Evolutionary conservation across 1,140 invertebrate species (phyloP), one percentile per base, ranked within the genome.

Genomic region (Lanistes nyassanus): DNA sequence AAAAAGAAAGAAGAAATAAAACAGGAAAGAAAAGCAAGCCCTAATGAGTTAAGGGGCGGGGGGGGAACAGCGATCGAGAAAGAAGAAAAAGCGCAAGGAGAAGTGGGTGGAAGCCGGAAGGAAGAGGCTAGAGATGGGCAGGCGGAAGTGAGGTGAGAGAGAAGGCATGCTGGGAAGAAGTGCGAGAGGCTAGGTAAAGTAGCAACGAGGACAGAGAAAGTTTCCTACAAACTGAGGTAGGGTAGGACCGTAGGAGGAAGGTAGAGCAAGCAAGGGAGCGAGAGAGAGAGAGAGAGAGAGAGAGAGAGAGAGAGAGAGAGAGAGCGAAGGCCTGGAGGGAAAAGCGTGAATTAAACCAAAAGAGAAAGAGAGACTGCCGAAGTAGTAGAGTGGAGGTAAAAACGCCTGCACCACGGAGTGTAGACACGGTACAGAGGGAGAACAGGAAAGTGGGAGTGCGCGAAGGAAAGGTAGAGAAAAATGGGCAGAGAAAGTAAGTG

Each of bases 221-320:
- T n/a, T n/a, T n/a, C n/a, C n/a, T n/a, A n/a, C n/a, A n/a, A n/a
- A n/a, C n/a, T n/a, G n/a, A n/a, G n/a, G n/a, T n/a, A n/a, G n/a
- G n/a, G n/a, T n/a, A n/a, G n/a, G n/a, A n/a, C n/a, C n/a, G n/a
- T n/a, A n/a, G n/a, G n/a, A n/a, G n/a, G n/a, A n/a, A n/a, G 58
- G 7, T 26, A 7, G 7, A 7, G 58, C 11, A 5, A 60, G 58
- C 11, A 23, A 60, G 23, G 6, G 29, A 34, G 62, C 2, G 21
- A 7, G 56, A 21, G 56, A 21, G 56, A 60, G 5, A 21, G 21
- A 60, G 56, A 21, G 21, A 21, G 21, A 60, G 5, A 21, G 21
- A 21, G 56, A 7, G 23, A 60, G 58, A 60, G 62, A 36, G n/a
- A 65, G 62, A 65, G 62, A 65, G 62, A 65, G 62, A 65, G 29